Evolutionary conservation across 2,888 invertebrate genomes (phyloP), one percentile per base, ranked within the genome.

Genomic region (Anorthoa munda): DNA sequence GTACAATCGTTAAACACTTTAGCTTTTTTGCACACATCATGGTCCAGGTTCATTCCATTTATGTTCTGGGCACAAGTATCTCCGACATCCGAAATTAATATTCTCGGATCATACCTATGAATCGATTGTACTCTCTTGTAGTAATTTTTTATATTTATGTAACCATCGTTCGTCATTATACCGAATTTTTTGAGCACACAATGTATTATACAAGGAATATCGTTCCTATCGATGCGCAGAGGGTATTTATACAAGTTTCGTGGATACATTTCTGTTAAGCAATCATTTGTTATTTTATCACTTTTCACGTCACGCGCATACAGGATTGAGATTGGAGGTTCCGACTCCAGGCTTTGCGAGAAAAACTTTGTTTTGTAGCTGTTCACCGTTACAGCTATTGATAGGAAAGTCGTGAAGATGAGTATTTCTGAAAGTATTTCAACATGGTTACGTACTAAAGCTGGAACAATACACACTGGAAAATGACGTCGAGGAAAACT

Each of bases 1-100:
- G 96, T 96, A 75, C 96, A 96, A 51, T 96, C 96, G 75, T 96
- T 96, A 78, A 96, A 96, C 2, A 95, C 95, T 79, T 95, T 96
- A 0, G 96, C 96, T 77, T 96, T 96, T 81, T 95, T 95, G 79
- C 96, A 96, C 0, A 95, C 94, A 76, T 96, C 96, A 31, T 96
- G 95, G 64, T 95, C 95, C 51, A 95, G 81, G 68, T 95, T 95
- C 96, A 96, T 95, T 3, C 92, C 91, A 66, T 95, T 95, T 45
- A 95, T 95, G 80, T 95, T 96, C 66, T 94, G 93, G 0, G 95
- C 95, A 55, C 96, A 96, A 0, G 96, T 96, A 39, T 96, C 96
- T 0, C 94, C 96, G 0, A 96, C 96, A 80, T 96, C 96, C 2
- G 96, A 95, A 66, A 96, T 95, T n/a, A 96, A 83, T 39, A 96